Conservation (phyloP, 2,888 invertebrate genomes). For the Pterobdella sp. region DNA sequence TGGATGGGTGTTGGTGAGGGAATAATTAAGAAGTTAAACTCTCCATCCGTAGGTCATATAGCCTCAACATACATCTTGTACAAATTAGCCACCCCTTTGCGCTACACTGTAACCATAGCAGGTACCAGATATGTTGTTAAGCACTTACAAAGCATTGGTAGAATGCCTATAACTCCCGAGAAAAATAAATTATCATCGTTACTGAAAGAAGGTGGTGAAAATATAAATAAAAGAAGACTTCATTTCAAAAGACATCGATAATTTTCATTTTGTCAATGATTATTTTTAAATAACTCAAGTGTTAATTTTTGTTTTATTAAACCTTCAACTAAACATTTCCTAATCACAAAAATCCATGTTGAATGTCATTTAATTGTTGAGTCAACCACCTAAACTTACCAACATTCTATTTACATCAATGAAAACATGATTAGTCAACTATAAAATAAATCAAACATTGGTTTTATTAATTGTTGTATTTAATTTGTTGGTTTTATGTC, state of each 20-base stretch:
- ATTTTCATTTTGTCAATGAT: too few relatives aligned
- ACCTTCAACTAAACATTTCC: too few relatives aligned
- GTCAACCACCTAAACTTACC: too few relatives aligned
- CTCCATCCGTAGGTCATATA: slow-evolving; percentile 74
- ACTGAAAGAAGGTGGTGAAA: slow-evolving; percentile 41
- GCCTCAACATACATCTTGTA: slow-evolving; percentile 85
- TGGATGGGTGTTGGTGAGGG: slow-evolving; percentile 69
- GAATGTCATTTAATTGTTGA: too few relatives aligned
- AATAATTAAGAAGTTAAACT: slow-evolving; percentile 66
- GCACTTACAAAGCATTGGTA: slow-evolving; percentile 69
- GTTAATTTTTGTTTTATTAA: too few relatives aligned
- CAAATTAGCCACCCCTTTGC: slow-evolving; percentile 79
- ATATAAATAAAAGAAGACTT: slow-evolving; percentile 35
- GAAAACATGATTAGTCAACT: too few relatives aligned
- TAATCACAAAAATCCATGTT: too few relatives aligned
- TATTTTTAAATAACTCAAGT: too few relatives aligned
- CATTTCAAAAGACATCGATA: not conserved
- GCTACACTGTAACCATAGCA: slow-evolving; percentile 84
- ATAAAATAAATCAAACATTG: too few relatives aligned
- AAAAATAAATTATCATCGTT: slow-evolving; percentile 41
- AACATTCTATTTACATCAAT: too few relatives aligned
- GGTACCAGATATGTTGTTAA: slow-evolving; percentile 78
- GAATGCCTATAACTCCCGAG: slow-evolving; percentile 70
- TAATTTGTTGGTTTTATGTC: too few relatives aligned
- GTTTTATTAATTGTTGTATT: too few relatives aligned